Base-by-base conservation (phyloP, 2,888 invertebrate genomes). In the Muschampia plurimacula region DNA sequence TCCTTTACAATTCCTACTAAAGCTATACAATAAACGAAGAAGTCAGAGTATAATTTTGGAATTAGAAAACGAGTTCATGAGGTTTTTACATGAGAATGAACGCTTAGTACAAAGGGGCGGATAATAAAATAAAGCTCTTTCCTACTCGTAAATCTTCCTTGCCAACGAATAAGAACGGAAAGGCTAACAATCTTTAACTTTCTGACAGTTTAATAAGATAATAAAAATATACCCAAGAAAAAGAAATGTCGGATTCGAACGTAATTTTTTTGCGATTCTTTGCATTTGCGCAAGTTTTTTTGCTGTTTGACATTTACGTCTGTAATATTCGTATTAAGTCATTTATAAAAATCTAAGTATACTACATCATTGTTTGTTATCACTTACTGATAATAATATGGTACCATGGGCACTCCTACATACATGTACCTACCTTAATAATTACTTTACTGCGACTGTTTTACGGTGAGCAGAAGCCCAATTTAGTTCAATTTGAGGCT, bases 201-300 rank as follows among this genome's bases (percentile, higher is more conserved):
- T 91, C 87, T 90, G 92, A 90, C 92, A 92, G 90, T 91, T 92
- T 92, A 92, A 92, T 92, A 91, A 91, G 90, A 92, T 91, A 90
- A 91, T 90, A 91, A 91, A 90, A 91, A 91, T 91, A 90, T 89
- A 87, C 89, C 88, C 86, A 81, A 74, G 78, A 82, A 83, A 84
- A 73, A 67, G 59, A 84, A 85, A 83, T 80, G 79, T 81, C 82
- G 75, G 72, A 76, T 80, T 80, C 80, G 81, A 84, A 84, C 83
- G 80, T 81, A 82, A 82, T 83, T 82, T 78, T 73, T 81, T 57
- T 7, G 57, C 12, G 57, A 57, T 12, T 74, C 75, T 68, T 76
- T 68, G 75, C 77, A 79, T 79, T 79, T 76, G 74, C 77, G 77
- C 74, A 74, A 73, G 72, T 66, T 57, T 74, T 65, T 69, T 57